A percentile compares a stretch with the other conserved stretches of the same genome.
Evolutionary conservation across 2,113 vertebrate species (phyloP).

Genomic region (Galbula dea): DNA sequence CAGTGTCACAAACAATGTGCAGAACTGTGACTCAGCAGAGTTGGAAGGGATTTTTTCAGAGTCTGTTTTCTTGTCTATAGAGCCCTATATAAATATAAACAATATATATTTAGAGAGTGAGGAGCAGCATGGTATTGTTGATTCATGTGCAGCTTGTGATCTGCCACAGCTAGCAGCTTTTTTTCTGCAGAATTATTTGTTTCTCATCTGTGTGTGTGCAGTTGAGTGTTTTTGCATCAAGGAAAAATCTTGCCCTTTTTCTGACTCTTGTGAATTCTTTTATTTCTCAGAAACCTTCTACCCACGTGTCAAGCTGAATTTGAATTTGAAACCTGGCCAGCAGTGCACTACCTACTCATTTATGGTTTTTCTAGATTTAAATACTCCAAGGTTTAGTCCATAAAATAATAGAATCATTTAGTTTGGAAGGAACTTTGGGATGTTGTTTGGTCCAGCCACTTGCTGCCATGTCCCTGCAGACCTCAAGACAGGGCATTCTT

Average conservation of each 20-base stretch:
- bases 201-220: constrained; percentile 14
- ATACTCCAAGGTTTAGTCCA: neutral
- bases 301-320: neutral
- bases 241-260: neutral
- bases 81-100: constrained; percentile 27
- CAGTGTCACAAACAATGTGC: neutral
- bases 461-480: neutral
- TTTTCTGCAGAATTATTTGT: constrained; percentile 17
- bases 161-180: constrained; percentile 1
- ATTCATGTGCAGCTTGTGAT: constrained; percentile 50
- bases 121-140: constrained; percentile 31
- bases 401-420: neutral
- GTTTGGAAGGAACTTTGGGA: neutral
- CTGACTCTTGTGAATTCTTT: neutral
- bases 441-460: neutral
- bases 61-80: constrained; percentile 25
- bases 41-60: neutral
- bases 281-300: neutral
- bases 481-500: accelerated
- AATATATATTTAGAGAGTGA: constrained; percentile 19
- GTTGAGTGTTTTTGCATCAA: neutral
- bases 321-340: neutral
- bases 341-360: neutral
- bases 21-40: neutral
- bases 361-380: neutral